Base-by-base conservation (phyloP, 1,140 invertebrate genomes). In the Druon quercuslanigerum region DNA sequence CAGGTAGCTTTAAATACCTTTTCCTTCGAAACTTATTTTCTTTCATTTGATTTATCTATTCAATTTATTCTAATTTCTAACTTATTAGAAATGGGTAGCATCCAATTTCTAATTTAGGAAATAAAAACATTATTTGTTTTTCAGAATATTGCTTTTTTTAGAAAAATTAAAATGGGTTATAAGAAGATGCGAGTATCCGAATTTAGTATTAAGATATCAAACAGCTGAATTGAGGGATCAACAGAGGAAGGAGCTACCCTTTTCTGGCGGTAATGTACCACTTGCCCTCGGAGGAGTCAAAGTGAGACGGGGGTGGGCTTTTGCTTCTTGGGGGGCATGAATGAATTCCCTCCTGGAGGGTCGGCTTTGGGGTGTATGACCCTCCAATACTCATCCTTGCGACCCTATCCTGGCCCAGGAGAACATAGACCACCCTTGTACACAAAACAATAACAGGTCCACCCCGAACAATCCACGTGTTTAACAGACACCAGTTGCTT, bases 311-410 rank as follows among this genome's bases (percentile, higher is more conserved):
- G 78, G 78, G 74, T 60, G 80, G 74, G 74, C 76, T 77, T 77
- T 81, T 87, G 83, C 80, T 77, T 84, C 80, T 77, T 78, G 60
- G 79, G 76, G 76, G 51, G 83, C 86, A 91, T 90, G 90, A 91
- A 91, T 91, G 90, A 90, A 90, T 90, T 91, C 89, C 90, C 90
- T 90, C 87, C 80, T 84, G 84, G 86, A 89, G 89, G 87, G 87
- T 88, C 84, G 81, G 74, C 72, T 76, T 83, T 80, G 83, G 85
- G 87, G 87, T 87, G 85, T 79, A 80, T 83, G 89, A 91, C 89
- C 89, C 89, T 90, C 89, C 84, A 74, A 76, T 82, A 80, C 80
- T 82, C 74, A 76, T 75, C 73, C 74, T 51, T 50, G 19, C 52
- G 60, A 56, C 57, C 76, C 74, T 73, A 81, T 80, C 70, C 82